Base-by-base conservation (phyloP, 2,113 vertebrate species). In the Dicrurus megarhynchus region DNA sequence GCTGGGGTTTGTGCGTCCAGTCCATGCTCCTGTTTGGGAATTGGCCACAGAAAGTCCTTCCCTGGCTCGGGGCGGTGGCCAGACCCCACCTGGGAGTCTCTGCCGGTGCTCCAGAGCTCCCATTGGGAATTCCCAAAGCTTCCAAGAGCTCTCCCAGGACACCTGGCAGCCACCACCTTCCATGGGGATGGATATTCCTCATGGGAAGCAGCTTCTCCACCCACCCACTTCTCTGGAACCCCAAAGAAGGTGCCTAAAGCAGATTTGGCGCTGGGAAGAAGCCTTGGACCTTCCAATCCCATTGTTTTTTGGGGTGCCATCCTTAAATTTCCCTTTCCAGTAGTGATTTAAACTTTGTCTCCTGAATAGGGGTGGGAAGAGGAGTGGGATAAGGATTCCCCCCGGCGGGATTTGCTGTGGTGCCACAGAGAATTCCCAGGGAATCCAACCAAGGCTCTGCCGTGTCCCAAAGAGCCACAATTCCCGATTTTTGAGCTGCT, bases 381-480 rank as follows among this genome's bases (percentile, higher is more conserved):
- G 0, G 10, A 52, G 28, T 0, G 5, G 82, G 88, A 37, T 63
- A 41, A 39, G 4, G 4, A 26, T 68, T n/a, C 16, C 84, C 33
- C 16, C 0, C 0, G 2, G 2, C 14, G 15, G 2, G 9, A 3
- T 63, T 39, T 13, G 65, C 56, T 77, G 19, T 12, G 77, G 37
- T 11, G 1, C 3, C 64, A 13, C 21, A 11, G 19, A 44, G 24
- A 19, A 50, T 41, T 57, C 56, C 49, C 44, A 8, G 32, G 67
- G 46, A 71, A 10, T 10, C 16, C 78, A n/a, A 2, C 39, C 53
- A 44, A 63, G 39, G 13, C 73, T 27, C 39, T 22, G 6, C 46
- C 16, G 0, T 0, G 2, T 20, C 71, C 73, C 55, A 23, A 13
- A 55, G 13, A 63, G 10, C 41, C 49, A 0, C 30, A 20, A 56